Base-by-base conservation (phyloP, 2,888 invertebrate species). In the Agrochola litura region DNA sequence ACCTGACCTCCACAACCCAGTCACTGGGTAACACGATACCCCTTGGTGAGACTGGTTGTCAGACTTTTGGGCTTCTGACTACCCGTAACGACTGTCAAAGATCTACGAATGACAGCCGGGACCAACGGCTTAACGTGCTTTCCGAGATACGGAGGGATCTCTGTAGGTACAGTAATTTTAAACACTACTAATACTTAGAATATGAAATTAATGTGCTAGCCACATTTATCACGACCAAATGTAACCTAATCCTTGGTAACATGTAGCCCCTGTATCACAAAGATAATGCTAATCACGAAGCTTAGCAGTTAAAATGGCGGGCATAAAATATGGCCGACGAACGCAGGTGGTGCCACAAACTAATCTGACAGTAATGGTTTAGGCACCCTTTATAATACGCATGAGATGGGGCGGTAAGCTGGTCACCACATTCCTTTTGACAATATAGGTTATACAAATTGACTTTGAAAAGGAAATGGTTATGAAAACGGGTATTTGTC, bases 281-380 rank as follows among this genome's bases (percentile, higher is more conserved):
- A 67, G 60, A 67, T 81, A 76, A 76, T 74, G 14, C 25, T 37
- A 81, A 66, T 66, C 61, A 61, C 76, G 14, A 10, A 80, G 80
- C 64, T 65, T 81, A 54, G 19, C 76, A 54, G 14, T 80, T 63
- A 81, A 81, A 81, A 75, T 56, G 64, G 64, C 63, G 37, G 30
- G 54, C 61, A 12, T 41, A 10, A 41, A 81, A 81, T 16, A 66
- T 67, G 76, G 76, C 60, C 25, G 81, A 1, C 43, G 37, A 49
- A 4, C 81, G 6, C 79, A 76, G 82, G 67, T 79, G 76, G 9
- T 16, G 1, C 19, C 19, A 10, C 49, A 6, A 81, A 63, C 16
- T 41, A 43, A 81, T 52, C 37, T 63, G 67, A 56, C 76, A 22
- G 14, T 81, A 81, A 81, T 76, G 49, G 61, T 43, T 63, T 10